A percentile compares a stretch with the other conserved stretches of the same genome.
These are phyloP conservation scores for Achroia grisella DNA, from an alignment of 1,140 invertebrate species.

Conservation along the genomic window DNA sequence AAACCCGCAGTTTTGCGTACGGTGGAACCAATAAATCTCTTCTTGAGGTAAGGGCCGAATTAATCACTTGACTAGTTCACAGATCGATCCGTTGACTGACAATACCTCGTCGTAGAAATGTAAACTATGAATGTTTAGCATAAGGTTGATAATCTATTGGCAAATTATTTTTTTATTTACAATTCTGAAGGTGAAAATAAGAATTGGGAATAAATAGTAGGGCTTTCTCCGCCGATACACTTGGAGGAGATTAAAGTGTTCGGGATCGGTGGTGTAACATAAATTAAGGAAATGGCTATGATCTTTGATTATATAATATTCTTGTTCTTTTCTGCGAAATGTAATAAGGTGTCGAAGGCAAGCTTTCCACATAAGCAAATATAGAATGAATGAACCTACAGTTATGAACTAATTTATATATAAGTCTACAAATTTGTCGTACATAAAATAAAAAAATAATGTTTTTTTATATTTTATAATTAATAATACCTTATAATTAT, in stretches of 20 bases:
- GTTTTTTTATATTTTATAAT: too few species aligned
- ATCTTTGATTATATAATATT: slow-evolving; percentile 22
- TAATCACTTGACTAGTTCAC: slow-evolving; percentile 61
- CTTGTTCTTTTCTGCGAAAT: too few species aligned
- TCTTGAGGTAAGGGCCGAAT: slow-evolving; percentile 68
- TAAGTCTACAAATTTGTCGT: too few species aligned
- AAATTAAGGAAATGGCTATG: slow-evolving; percentile 49
- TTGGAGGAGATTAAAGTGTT: slow-evolving; percentile 67
- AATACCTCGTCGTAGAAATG: slow-evolving; percentile 15
- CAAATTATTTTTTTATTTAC: slow-evolving; percentile 45
- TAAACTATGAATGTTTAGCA: slow-evolving; percentile 13
- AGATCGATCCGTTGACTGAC: slow-evolving; percentile 45
- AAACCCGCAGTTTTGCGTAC: slow-evolving; percentile 71
- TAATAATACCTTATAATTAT: too few species aligned
- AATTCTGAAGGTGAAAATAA: slow-evolving; percentile 63
- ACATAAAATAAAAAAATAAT: too few species aligned
- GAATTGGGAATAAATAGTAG: slow-evolving; percentile 68
- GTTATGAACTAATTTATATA: too few species aligned
- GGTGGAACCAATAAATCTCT: slow-evolving; percentile 71
- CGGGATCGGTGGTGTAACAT: slow-evolving; percentile 47
- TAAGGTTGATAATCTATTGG: slow-evolving; percentile 24
- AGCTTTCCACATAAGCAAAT: too few species aligned
- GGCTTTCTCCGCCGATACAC: slow-evolving; percentile 60
- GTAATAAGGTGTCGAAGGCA: too few species aligned
- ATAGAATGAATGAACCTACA: too few species aligned